phyloP scores from a whole-genome alignment of 2,113 vertebrate genomes.

The Podarcis cretensis region DNA sequence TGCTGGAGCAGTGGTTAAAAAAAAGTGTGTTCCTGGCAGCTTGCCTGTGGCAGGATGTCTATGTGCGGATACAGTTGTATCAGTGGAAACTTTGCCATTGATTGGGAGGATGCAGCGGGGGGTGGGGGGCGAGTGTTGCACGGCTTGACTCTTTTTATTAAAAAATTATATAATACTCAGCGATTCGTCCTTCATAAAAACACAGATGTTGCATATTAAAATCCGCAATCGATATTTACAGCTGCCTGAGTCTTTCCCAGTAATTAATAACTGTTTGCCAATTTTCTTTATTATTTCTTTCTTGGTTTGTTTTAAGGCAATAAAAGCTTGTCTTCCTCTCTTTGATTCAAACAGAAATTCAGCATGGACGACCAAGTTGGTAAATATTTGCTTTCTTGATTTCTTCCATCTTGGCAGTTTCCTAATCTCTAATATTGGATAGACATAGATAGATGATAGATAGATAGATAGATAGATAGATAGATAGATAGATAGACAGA shows the following conservation, averaged over 20 bases:
- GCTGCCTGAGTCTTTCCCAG: background rate
- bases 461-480: too few relatives aligned
- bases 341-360: background rate
- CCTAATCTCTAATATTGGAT: background rate
- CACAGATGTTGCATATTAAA: background rate
- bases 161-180: background rate
- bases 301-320: background rate
- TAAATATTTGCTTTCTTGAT: background rate
- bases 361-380: background rate
- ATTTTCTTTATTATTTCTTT: background rate
- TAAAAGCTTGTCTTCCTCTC: background rate
- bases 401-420: background rate
- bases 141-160: background rate
- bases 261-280: background rate
- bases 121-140: background rate
- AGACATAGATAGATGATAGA: too few relatives aligned
- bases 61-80: rapidly evolving
- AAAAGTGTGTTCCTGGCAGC: background rate
- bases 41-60: background rate
- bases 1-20: background rate
- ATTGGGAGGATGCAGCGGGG: background rate
- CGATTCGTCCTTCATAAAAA: background rate
- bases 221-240: background rate
- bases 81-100: background rate
- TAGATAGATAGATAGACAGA: too few relatives aligned